Conservation (phyloP, 2,888 invertebrate species). For the Nemotelus nigrinus region DNA sequence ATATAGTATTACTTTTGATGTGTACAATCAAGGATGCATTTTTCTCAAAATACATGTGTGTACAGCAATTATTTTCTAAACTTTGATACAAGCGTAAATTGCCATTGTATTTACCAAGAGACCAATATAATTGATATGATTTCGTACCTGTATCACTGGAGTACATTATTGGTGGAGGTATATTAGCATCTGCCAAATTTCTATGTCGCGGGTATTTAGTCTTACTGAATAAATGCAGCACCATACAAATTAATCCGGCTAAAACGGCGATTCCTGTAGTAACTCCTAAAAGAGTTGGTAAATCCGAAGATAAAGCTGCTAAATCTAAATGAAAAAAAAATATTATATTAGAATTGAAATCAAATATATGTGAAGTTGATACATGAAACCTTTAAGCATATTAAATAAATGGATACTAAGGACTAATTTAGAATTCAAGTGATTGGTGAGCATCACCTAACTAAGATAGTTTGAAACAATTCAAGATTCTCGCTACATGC, state of each 20-base stretch:
- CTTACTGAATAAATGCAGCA: constrained; percentile 81
- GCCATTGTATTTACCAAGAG: no score
- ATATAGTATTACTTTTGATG: no score
- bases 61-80: no score
- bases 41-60: no score
- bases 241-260: constrained; percentile 88
- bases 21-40: no score
- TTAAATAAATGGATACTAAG: not conserved
- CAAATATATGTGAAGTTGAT: not conserved
- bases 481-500: no score
- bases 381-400: not conserved
- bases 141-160: constrained; percentile 83
- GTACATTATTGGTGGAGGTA: constrained; percentile 85
- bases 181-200: constrained; percentile 83
- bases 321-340: constrained; percentile 58
- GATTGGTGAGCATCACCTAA: no score
- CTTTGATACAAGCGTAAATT: no score
- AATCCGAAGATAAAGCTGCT: constrained; percentile 83
- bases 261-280: constrained; percentile 86
- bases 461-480: no score
- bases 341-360: not conserved
- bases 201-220: constrained; percentile 73
- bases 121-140: no score
- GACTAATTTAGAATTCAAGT: not conserved
- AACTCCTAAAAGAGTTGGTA: constrained; percentile 87